These are phyloP conservation scores for Anadara kagoshimensis DNA, from an alignment of 1,140 invertebrate species.

Conservation along the genomic window DNA sequence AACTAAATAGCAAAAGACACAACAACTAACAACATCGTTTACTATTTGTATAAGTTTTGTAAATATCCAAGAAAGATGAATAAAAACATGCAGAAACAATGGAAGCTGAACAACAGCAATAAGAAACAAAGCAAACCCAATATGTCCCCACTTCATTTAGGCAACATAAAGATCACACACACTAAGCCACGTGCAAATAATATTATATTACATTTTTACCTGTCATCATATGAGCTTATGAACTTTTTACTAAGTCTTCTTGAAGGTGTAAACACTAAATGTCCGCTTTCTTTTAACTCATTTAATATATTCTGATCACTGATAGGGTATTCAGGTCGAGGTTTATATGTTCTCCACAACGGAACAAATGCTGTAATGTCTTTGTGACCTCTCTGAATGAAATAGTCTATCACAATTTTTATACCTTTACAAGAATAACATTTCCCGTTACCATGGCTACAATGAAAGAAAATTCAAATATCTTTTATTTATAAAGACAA, in stretches of 20 bases:
- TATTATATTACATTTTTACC: conserved; percentile 70
- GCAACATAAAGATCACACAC: too few species aligned
- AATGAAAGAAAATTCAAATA: conserved; percentile 53
- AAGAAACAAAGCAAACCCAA: too few species aligned
- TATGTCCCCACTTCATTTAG: too few species aligned
- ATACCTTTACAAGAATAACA: conserved; percentile 96
- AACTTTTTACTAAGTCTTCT: conserved; percentile 86
- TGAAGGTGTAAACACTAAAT: conserved; percentile 95
- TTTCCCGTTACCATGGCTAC: conserved; percentile 95
- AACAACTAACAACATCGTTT: too few species aligned
- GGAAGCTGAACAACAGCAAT: too few species aligned
- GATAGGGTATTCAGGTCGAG: conserved; percentile 49
- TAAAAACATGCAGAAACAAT: too few species aligned
- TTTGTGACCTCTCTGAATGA: conserved; percentile 62
- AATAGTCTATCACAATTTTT: conserved; percentile 83
- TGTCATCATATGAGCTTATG: conserved; percentile 92
- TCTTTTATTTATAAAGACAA: not conserved
- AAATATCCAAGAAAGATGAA: too few species aligned
- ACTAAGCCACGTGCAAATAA: too few species aligned
- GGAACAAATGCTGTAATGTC: conserved; percentile 96
- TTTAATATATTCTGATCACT: conserved; percentile 89
- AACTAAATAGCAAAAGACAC: too few species aligned
- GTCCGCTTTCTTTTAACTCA: conserved; percentile 88
- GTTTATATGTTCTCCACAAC: conserved; percentile 78
- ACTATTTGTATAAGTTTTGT: too few species aligned